These are phyloP conservation scores for Diprion similis DNA, from an alignment of 1,140 invertebrate genomes.

Conservation along the genomic window DNA sequence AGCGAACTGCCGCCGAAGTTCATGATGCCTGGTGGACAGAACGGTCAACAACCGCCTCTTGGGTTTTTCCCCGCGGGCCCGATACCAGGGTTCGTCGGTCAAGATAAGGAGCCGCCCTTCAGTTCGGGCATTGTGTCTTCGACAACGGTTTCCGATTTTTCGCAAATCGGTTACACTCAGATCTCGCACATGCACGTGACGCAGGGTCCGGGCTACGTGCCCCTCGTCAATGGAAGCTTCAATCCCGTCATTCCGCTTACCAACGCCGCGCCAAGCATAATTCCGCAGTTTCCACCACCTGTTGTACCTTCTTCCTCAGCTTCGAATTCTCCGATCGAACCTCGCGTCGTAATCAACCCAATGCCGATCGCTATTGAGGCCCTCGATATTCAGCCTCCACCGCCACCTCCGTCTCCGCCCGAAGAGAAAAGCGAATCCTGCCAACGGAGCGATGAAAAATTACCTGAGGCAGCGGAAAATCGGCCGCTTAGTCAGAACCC, in stretches of 20 bases:
- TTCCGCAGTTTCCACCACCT: too few species aligned
- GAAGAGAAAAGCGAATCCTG: background rate
- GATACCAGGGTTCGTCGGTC: background rate
- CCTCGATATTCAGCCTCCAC: conserved; percentile 15
- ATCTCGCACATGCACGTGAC: background rate
- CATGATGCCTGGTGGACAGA: conserved; percentile 10
- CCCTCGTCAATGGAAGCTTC: background rate
- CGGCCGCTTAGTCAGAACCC: background rate
- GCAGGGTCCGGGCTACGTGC: too few species aligned
- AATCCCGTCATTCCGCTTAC: background rate
- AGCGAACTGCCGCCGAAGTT: conserved; percentile 22
- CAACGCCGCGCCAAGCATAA: background rate
- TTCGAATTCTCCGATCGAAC: too few species aligned
- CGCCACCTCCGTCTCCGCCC: conserved; percentile 22
- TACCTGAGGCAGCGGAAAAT: background rate
- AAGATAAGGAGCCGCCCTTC: background rate
- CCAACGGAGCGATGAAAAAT: background rate
- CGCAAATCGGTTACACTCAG: background rate
- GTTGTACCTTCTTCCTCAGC: too few species aligned
- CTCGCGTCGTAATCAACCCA: background rate
- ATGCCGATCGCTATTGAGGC: background rate
- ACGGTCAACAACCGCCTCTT: conserved; percentile 34
- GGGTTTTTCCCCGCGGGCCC: conserved; percentile 40
- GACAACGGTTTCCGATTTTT: background rate
- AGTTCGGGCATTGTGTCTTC: background rate